Base-by-base conservation (phyloP, 2,113 vertebrate genomes). In the Brevimyrus niger region DNA sequence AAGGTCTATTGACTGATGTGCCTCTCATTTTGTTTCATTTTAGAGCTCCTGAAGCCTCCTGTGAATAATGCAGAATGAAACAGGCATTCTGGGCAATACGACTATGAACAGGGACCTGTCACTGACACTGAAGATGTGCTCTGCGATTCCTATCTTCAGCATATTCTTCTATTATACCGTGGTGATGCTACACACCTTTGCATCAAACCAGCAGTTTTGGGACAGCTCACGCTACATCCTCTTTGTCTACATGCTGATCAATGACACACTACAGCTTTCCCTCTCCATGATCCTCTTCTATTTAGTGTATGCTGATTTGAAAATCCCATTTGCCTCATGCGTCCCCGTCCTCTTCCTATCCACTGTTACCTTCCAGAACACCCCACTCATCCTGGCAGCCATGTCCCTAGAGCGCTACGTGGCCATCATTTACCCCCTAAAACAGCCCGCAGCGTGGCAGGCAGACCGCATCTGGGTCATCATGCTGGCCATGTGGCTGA, bases 331-430 rank as follows among this genome's bases (percentile, higher is more conserved):
- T 1, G 42, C 93, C 1, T 94, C 51, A 1, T 96, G 95, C 58
- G 0, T 92, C 0, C 94, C 94, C 3, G 85, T 96, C 61, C 86
- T 96, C 2, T 92, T 95, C 4, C 2, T 95, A 13, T 95, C 94
- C 42, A 92, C 92, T 0, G 92, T 89, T 86, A 94, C 95, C 17
- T 96, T 94, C 90, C 93, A 92, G 38, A 95, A 94, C 91, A 95
- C 94, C 6, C 94, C 94, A 0, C 88, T 96, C 47, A 95, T 95
- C 53, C 91, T 96, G 89, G 95, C 95, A 0, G 90, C 94, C 23
- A 96, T 96, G 96, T 95, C 94, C 6, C 93, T 96, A 84, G 96
- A 96, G 92, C 95, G 96, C 55, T 96, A 96, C 3, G 91, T 95
- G n/a, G 94, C 95, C 88, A 96, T 96, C 83, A 69, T 95, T 80